Evolutionary conservation across 1,140 invertebrate genomes (phyloP).

Genomic region (Charaxes varanes): DNA sequence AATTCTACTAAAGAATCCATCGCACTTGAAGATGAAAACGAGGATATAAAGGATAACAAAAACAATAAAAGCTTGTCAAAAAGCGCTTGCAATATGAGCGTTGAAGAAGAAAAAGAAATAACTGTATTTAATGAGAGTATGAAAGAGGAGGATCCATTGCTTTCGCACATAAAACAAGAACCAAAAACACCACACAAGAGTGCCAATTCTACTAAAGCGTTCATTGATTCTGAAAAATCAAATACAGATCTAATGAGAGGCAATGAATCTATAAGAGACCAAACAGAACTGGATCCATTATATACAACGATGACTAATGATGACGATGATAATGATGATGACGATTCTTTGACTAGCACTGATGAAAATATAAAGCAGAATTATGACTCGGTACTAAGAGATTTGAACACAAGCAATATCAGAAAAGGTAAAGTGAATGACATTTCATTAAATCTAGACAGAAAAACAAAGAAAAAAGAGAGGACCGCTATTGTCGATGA

Average conservation of each 20-base stretch:
- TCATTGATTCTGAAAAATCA: conserved; percentile 23
- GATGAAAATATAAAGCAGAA: conserved; percentile 49
- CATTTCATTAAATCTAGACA: conserved; percentile 39
- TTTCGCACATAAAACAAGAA: conserved; percentile 37
- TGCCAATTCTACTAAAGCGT: conserved; percentile 28
- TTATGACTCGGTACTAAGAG: conserved; percentile 47
- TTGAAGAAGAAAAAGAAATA: conserved; percentile 48
- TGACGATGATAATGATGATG: conserved; percentile 25
- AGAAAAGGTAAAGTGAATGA: conserved; percentile 33
- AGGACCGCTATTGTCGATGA: conserved; percentile 41
- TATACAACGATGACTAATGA: conserved; percentile 25
- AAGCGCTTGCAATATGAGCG: conserved; percentile 28
- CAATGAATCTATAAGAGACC: conserved; percentile 18
- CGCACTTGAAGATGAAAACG: conserved; percentile 10
- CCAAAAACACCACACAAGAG: conserved; percentile 40
- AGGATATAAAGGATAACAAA: conserved; percentile 17
- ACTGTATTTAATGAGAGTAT: conserved; percentile 30
- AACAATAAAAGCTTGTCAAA: conserved; percentile 24
- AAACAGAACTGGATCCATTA: conserved; percentile 32
- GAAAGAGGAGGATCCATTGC: conserved; percentile 35
- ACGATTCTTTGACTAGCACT: conserved; percentile 34
- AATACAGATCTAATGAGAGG: conserved; percentile 10
- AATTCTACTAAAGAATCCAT: conserved; percentile 40
- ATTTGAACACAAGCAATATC: conserved; percentile 31
- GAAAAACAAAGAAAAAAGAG: conserved; percentile 35